These are phyloP conservation scores for Myotis daubentonii DNA, from an alignment of 2,797 vertebrate genomes.

Conservation along the genomic window DNA sequence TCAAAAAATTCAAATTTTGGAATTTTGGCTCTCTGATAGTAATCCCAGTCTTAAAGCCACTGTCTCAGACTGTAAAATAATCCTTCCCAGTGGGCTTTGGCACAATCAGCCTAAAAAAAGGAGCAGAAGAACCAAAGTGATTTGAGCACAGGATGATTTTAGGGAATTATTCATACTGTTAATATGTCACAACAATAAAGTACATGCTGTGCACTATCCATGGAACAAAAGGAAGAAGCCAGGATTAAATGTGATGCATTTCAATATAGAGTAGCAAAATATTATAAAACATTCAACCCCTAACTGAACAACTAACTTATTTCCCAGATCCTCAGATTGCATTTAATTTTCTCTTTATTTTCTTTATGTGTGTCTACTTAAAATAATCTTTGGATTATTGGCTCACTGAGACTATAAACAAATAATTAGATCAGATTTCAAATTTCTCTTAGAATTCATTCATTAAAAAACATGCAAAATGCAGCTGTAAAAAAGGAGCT, in stretches of 20 bases:
- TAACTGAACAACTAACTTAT: constrained; percentile 11
- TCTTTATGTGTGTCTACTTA: constrained; percentile 70
- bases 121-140: neutral
- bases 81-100: neutral
- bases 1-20: neutral
- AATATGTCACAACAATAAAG: neutral
- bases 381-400: constrained; percentile 72
- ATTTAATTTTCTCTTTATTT: constrained; percentile 56
- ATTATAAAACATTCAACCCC: neutral
- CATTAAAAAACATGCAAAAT: neutral
- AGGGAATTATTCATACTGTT: constrained; percentile 72
- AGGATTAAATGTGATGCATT: neutral
- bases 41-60: neutral
- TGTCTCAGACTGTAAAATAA: neutral
- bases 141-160: constrained; percentile 25
- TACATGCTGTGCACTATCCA: neutral
- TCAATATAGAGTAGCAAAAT: constrained; percentile 16
- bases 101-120: neutral
- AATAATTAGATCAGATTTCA: constrained; percentile 65
- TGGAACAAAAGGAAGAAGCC: neutral
- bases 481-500: too few species aligned
- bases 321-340: constrained; percentile 57
- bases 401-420: constrained; percentile 76
- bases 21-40: neutral
- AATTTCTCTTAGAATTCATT: neutral